Base-by-base conservation (phyloP, 2,113 vertebrate species). In the Larimichthys crocea region DNA sequence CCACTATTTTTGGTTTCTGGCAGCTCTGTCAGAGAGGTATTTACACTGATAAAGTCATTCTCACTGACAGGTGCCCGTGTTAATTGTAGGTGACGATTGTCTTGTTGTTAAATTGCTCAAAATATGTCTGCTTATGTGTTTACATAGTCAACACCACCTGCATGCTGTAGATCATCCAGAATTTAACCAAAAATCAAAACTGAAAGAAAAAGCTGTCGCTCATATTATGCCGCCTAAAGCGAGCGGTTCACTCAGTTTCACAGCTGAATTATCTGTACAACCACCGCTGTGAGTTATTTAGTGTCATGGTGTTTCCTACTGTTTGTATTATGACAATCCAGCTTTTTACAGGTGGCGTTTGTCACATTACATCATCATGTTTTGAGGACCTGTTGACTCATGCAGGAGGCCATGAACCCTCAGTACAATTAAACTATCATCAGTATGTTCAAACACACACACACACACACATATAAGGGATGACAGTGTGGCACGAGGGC, bases 1-100 rank as follows among this genome's bases (percentile, higher is more conserved):
- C 66, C 3, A 20, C 79, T 91, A 86, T 89, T 88, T 55, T 87
- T 78, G 57, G 56, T 46, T 22, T 76, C 35, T 80, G 61, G 76
- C 77, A 74, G 40, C 70, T 81, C 74, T 65, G 65, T 62, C 71
- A 77, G 68, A 49, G 78, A 78, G n/a, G 75, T 86, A 80, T 84
- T 88, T 84, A 59, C 62, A 81, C 65, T 59, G 63, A 74, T 88
- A 55, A 59, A 81, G 53, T 70, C 65, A 70, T 77, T 56, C 55
- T 70, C 68, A 48, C 70, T 60, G 69, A 78, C 77, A 73, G 68
- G 22, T 85, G 68, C 50, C 68, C 14, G 14, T 61, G 57, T 11
- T 80, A 70, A 67, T 75, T 62, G 66, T 53, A 67, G 35, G 44
- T 65, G 64, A 66, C 56, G 50, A 72, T 44, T 44, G 44, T 42